A percentile compares a stretch with the other conserved stretches of the same genome.
phyloP scores from a whole-genome alignment of 2,797 vertebrate species.

The Pseudochromis fuscus region DNA sequence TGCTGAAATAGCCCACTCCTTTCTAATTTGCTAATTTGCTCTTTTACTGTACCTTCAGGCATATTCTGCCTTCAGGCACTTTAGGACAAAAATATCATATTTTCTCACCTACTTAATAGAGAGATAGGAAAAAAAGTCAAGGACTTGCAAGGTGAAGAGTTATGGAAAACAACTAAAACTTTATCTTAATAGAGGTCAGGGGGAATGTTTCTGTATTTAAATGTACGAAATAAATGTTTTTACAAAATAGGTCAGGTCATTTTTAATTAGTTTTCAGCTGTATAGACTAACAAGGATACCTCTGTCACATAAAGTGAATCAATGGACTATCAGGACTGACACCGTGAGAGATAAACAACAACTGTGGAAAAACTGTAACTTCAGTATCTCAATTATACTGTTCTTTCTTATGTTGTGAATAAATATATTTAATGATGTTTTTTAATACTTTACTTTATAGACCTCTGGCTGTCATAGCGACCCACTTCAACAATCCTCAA shows the following conservation, averaged over 20 bases:
- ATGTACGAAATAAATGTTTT: neutral
- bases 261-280: constrained; percentile 31
- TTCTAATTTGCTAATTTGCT: constrained; percentile 14
- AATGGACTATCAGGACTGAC: neutral
- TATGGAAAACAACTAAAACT: neutral
- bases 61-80: constrained; percentile 18
- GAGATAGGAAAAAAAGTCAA: neutral
- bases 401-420: too few relatives aligned
- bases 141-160: neutral
- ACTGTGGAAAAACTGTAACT: too few relatives aligned
- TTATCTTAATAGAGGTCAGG: neutral
- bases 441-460: neutral
- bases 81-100: constrained; percentile 8
- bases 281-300: neutral
- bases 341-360: neutral
- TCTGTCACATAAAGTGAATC: neutral
- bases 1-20: constrained; percentile 34
- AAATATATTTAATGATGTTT: too few relatives aligned
- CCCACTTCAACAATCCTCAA: constrained; percentile 6
- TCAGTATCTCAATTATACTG: too few relatives aligned
- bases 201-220: constrained; percentile 15
- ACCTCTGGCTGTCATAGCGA: neutral
- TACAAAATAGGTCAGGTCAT: neutral
- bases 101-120: constrained; percentile 13
- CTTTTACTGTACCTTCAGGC: constrained; percentile 26